These are phyloP conservation scores for Mus musculus DNA, from an alignment of 2,113 vertebrate species.

Conservation along the genomic window GRCm39 chr6:82639001-82639500, in stretches of 20 bases:
- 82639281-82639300: background rate
- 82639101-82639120: background rate
- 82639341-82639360: too few species aligned
- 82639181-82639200: background rate
- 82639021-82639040: background rate
- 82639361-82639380: background rate
- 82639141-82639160: background rate
- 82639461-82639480: background rate
- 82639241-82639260: background rate
- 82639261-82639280: background rate
- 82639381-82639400: background rate
- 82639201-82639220: too few species aligned
- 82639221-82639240: background rate
- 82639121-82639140: background rate
- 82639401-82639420: too few species aligned
- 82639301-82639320: background rate
- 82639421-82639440: too few species aligned
- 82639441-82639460: background rate
- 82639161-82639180: too few species aligned
- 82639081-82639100: background rate
- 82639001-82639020: background rate
- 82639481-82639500: background rate
- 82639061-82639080: background rate
- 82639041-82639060: background rate
- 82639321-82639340: background rate